Evolutionary conservation across 2,113 vertebrate genomes (phyloP).

Genomic region (Colistium nudipinnis): DNA sequence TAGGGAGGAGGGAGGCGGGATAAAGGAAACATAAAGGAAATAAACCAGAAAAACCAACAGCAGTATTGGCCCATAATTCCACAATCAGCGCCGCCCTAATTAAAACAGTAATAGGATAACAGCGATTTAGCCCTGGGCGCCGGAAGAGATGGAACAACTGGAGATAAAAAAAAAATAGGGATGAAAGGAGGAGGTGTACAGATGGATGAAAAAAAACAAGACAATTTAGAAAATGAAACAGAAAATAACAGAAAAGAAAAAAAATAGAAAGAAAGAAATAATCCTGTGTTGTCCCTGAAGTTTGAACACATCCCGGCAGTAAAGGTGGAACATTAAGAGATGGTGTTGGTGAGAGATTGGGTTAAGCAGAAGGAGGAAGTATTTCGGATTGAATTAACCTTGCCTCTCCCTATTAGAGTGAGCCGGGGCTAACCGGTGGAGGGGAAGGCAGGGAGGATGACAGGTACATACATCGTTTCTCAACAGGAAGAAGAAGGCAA

Average conservation of each 20-base stretch:
- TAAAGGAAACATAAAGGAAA: too few species aligned
- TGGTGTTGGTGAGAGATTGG: constrained; percentile 24
- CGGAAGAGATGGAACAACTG: constrained; percentile 34
- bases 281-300: constrained; percentile 1
- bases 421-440: constrained; percentile 54
- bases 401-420: constrained; percentile 60
- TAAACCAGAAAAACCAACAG: neutral
- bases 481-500: constrained; percentile 35
- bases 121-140: constrained; percentile 54
- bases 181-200: constrained; percentile 36
- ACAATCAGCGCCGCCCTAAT: constrained; percentile 20
- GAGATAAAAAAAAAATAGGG: constrained; percentile 55
- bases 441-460: constrained; percentile 28
- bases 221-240: constrained; percentile 19
- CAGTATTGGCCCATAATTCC: neutral
- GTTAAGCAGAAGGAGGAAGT: constrained; percentile 59
- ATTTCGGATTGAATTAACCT: constrained; percentile 75
- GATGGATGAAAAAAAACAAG: neutral
- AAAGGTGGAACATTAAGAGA: constrained; percentile 3
- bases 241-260: neutral
- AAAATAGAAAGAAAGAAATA: constrained; percentile 2
- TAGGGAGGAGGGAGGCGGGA: neutral
- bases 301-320: constrained; percentile 30
- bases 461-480: constrained; percentile 43
- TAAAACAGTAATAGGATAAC: constrained; percentile 68